These are phyloP conservation scores for Eubucco bourcierii DNA, from an alignment of 2,113 vertebrate genomes.

Conservation along the genomic window DNA sequence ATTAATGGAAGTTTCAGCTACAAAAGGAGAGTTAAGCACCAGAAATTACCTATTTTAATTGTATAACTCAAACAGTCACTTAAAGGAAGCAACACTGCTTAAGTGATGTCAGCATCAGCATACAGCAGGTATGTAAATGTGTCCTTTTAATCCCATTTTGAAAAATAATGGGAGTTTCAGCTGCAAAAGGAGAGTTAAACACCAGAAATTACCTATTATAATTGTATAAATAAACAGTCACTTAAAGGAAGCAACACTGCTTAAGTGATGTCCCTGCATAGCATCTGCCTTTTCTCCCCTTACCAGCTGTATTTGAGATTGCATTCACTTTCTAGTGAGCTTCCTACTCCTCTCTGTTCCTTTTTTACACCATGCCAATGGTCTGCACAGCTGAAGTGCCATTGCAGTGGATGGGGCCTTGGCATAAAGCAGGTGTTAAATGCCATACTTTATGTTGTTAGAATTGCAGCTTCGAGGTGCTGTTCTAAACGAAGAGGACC, in stretches of 20 bases:
- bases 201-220: not conserved
- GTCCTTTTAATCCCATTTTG: not conserved
- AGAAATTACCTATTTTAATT: too few species aligned
- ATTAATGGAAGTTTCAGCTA: too few species aligned
- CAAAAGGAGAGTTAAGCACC: too few species aligned
- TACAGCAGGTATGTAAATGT: too few species aligned
- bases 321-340: accelerated
- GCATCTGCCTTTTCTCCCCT: not conserved
- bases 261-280: not conserved
- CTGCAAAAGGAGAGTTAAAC: not conserved
- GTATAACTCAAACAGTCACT: too few species aligned
- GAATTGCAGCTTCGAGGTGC: not conserved
- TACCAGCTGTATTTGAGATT: too few species aligned
- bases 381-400: accelerated
- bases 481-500: too few species aligned
- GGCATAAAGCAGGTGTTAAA: too few species aligned
- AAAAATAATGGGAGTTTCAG: not conserved
- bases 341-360: accelerated
- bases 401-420: accelerated
- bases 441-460: accelerated
- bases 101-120: too few species aligned
- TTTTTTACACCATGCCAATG: accelerated
- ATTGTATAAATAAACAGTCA: too few species aligned
- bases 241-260: not conserved
- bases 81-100: too few species aligned